These are phyloP conservation scores for Pterostichus madidus DNA, from an alignment of 2,888 invertebrate species.

Conservation along the genomic window DNA sequence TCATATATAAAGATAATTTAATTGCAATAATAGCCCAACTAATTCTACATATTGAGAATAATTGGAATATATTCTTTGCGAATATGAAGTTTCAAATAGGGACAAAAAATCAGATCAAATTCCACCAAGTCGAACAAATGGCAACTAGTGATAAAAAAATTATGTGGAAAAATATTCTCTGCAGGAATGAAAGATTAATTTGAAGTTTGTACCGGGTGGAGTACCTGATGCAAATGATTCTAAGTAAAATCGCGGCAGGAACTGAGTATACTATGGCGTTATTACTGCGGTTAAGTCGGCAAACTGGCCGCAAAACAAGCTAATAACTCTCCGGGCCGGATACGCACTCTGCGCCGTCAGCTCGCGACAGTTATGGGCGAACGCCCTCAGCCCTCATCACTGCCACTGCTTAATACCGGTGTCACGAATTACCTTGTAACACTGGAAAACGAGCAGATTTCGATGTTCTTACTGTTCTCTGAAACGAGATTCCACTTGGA, in stretches of 20 bases:
- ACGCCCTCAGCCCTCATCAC: slow-evolving; percentile 51
- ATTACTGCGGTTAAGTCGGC: slow-evolving; percentile 26
- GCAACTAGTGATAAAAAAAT: slow-evolving; percentile 37
- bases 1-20: too few species aligned
- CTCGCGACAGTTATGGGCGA: slow-evolving; percentile 49
- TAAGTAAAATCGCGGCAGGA: slow-evolving; percentile 31
- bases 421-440: slow-evolving; percentile 58
- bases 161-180: slow-evolving; percentile 1
- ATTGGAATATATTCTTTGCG: too few species aligned
- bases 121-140: slow-evolving; percentile 26
- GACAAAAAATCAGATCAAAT: not conserved
- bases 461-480: not conserved
- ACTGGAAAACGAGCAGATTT: slow-evolving; percentile 11
- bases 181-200: slow-evolving; percentile 44
- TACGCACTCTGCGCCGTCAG: slow-evolving; percentile 34
- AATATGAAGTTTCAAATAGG: too few species aligned
- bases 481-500: slow-evolving; percentile 8
- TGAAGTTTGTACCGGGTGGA: slow-evolving; percentile 14
- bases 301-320: slow-evolving; percentile 61
- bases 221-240: slow-evolving; percentile 7
- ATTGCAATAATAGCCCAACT: too few species aligned
- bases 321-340: slow-evolving; percentile 35
- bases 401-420: slow-evolving; percentile 15
- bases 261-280: slow-evolving; percentile 16
- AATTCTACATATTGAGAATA: too few species aligned